These are phyloP conservation scores for Coelopa pilipes DNA, from an alignment of 2,888 invertebrate species.

Conservation along the genomic window DNA sequence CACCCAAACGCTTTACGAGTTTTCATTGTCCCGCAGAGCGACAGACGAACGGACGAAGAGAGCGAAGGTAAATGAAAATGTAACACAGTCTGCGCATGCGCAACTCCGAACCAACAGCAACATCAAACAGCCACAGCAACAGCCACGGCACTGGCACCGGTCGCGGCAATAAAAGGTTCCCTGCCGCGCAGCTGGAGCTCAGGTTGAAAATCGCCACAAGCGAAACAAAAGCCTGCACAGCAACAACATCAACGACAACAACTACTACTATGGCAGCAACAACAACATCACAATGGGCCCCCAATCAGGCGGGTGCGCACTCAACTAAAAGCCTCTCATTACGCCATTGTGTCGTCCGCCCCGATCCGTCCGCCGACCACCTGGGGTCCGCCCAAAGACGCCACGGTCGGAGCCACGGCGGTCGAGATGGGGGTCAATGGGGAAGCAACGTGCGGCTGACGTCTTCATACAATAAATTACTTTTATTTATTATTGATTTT, in stretches of 20 bases:
- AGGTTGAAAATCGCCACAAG: constrained; percentile 18
- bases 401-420: background rate
- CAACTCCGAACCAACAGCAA: background rate
- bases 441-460: constrained; percentile 47
- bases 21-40: constrained; percentile 1
- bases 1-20: background rate
- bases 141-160: background rate
- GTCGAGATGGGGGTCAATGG: too few species aligned
- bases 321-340: constrained; percentile 17
- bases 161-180: background rate
- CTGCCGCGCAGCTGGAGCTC: background rate
- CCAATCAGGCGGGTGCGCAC: constrained; percentile 5
- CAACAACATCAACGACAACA: background rate
- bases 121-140: background rate
- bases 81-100: constrained; percentile 1
- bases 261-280: background rate
- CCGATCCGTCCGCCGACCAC: background rate
- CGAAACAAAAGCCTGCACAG: background rate
- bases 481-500: constrained; percentile 51
- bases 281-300: background rate
- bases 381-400: background rate
- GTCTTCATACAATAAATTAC: constrained; percentile 62
- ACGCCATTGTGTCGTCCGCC: constrained; percentile 5
- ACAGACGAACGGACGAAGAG: background rate
- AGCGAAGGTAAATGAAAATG: constrained; percentile 18